Percentiles rank a stretch among this genome's conserved stretches.
Conservation (phyloP, 2,888 invertebrate genomes). For the Dendrolimus pini region DNA sequence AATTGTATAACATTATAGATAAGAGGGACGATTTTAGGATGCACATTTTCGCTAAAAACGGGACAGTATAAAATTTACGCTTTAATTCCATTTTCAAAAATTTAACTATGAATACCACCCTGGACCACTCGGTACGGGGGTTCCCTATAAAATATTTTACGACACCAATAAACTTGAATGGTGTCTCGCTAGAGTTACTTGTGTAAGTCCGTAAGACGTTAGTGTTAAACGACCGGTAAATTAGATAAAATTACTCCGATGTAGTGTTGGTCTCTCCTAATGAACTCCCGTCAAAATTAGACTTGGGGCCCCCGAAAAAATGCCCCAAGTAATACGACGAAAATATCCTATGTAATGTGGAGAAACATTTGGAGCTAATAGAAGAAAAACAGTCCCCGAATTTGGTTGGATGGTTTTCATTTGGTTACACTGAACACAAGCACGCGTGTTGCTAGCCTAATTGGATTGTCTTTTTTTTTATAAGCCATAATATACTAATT, state of each 20-base stretch:
- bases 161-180: slow-evolving; percentile 31
- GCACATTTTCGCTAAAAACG: no score
- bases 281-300: slow-evolving; percentile 18
- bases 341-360: neutral
- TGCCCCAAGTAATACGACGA: slow-evolving; percentile 11
- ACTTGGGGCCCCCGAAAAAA: slow-evolving; percentile 13
- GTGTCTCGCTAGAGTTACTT: slow-evolving; percentile 21
- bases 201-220: slow-evolving; percentile 19
- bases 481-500: no score
- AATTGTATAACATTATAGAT: no score
- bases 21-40: no score
- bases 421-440: no score
- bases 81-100: no score
- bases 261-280: slow-evolving; percentile 18
- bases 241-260: slow-evolving; percentile 27
- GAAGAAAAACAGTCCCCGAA: no score
- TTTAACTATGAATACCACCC: neutral
- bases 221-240: slow-evolving; percentile 38
- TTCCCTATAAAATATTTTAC: slow-evolving; percentile 41
- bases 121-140: slow-evolving; percentile 10
- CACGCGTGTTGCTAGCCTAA: no score
- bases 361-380: no score
- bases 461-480: no score
- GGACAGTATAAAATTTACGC: no score
- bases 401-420: no score